phyloP scores from a whole-genome alignment of 2,113 vertebrate genomes.

The Pseudois nayaur region DNA sequence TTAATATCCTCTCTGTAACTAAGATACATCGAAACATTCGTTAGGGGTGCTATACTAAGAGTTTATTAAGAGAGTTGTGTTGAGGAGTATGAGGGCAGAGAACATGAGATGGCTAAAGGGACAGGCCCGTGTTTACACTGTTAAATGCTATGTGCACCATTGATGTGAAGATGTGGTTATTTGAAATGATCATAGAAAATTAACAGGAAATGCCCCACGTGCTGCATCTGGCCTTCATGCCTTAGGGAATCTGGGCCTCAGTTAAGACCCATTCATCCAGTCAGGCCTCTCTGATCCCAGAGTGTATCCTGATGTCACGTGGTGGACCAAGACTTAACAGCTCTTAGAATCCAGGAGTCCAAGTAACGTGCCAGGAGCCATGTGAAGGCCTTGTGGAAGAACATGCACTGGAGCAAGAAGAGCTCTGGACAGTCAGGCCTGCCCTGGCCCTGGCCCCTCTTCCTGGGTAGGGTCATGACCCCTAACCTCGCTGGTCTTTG shows the following conservation, averaged over 20 bases:
- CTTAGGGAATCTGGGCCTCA: neutral
- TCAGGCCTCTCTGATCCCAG: neutral
- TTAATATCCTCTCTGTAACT: neutral
- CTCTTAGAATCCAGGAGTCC: neutral
- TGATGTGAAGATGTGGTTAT: neutral
- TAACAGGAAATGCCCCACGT: neutral
- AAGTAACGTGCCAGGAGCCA: neutral
- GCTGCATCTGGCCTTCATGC: neutral
- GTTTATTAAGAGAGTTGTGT: neutral
- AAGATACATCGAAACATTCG: neutral
- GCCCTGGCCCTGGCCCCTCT: neutral
- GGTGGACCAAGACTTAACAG: too few relatives aligned
- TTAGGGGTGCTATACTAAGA: neutral
- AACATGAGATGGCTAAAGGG: neutral
- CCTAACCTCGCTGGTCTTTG: neutral
- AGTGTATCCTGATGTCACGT: neutral
- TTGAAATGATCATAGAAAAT: neutral
- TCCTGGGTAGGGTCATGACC: accelerated
- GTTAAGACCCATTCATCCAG: neutral
- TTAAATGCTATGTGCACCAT: too few relatives aligned
- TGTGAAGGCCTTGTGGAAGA: neutral
- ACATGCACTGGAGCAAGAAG: neutral
- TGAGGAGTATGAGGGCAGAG: neutral
- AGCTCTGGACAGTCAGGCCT: neutral
- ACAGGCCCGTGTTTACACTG: neutral